Evolutionary conservation across 2,888 invertebrate species (phyloP).

Genomic region (Platycheirus rosarum): DNA sequence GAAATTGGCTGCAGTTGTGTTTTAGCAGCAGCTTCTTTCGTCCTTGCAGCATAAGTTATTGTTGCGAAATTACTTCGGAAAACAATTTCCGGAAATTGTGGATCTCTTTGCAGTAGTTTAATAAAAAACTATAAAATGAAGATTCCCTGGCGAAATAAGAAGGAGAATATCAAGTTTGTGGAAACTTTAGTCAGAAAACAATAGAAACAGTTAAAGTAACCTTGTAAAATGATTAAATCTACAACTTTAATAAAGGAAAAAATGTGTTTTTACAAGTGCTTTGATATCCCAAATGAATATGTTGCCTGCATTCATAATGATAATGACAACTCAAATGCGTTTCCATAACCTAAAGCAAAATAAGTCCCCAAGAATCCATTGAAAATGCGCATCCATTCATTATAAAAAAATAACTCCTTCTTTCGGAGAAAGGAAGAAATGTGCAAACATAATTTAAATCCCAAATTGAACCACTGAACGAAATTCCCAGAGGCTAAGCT

Average conservation of each 20-base stretch:
- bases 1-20: conserved; percentile 51
- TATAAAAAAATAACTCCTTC: neutral
- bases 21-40: neutral
- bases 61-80: conserved; percentile 29
- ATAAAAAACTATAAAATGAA: neutral
- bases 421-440: conserved; percentile 8
- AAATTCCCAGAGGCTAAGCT: conserved; percentile 37
- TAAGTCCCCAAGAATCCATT: conserved; percentile 6
- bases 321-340: conserved; percentile 4
- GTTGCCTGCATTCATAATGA: too few relatives aligned
- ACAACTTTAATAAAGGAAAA: too few relatives aligned
- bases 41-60: conserved; percentile 25
- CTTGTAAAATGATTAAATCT: too few relatives aligned
- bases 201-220: too few relatives aligned
- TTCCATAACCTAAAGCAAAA: neutral
- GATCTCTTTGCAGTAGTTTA: neutral
- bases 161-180: too few relatives aligned
- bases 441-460: conserved; percentile 61
- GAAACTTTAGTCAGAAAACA: too few relatives aligned
- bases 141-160: conserved; percentile 7
- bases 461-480: conserved; percentile 53
- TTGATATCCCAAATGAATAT: conserved; percentile 16
- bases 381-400: conserved; percentile 30
- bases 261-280: too few relatives aligned
- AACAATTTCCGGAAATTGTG: conserved; percentile 27